Evolutionary conservation across 2,888 invertebrate species (phyloP).

Genomic region (Patella caerulea): DNA sequence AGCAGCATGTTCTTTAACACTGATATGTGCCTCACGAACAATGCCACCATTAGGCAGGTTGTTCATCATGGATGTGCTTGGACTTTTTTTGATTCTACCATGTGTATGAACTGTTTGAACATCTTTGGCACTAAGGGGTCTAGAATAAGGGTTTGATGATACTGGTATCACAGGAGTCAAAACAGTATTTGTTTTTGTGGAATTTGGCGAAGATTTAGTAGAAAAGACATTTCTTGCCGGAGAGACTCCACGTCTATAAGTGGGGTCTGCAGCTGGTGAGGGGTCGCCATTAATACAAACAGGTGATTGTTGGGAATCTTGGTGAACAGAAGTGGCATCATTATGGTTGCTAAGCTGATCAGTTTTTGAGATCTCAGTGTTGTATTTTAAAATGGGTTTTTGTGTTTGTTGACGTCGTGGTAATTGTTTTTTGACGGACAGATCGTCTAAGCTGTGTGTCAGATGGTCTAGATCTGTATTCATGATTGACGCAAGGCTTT

Average conservation of each 20-base stretch:
- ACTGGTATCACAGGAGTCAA: slow-evolving; percentile 13
- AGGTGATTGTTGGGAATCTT: slow-evolving; percentile 11
- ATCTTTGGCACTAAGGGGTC: slow-evolving; percentile 66
- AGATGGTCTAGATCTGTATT: slow-evolving; percentile 36
- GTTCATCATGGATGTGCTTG: slow-evolving; percentile 20
- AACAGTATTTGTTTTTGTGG: not conserved
- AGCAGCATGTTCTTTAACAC: not conserved
- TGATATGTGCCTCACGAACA: slow-evolving; percentile 15
- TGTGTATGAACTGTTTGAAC: slow-evolving; percentile 45
- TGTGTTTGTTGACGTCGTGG: slow-evolving; percentile 57
- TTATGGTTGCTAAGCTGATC: slow-evolving; percentile 52
- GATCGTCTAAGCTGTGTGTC: slow-evolving; percentile 53
- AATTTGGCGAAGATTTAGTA: not conserved
- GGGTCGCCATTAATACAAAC: slow-evolving; percentile 13
- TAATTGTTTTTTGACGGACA: slow-evolving; percentile 61
- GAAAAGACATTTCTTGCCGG: not conserved
- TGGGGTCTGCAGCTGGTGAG: not conserved
- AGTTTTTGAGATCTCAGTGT: slow-evolving; percentile 50
- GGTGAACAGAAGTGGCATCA: slow-evolving; percentile 33
- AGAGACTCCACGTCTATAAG: not conserved
- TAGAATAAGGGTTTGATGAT: slow-evolving; percentile 54
- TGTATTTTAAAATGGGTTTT: slow-evolving; percentile 61
- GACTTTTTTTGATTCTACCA: slow-evolving; percentile 41
- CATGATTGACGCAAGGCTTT: too few relatives aligned
- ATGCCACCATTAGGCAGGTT: slow-evolving; percentile 15